These are phyloP conservation scores for Temnothorax rugatulus DNA, from an alignment of 2,888 invertebrate genomes.

Conservation along the genomic window DNA sequence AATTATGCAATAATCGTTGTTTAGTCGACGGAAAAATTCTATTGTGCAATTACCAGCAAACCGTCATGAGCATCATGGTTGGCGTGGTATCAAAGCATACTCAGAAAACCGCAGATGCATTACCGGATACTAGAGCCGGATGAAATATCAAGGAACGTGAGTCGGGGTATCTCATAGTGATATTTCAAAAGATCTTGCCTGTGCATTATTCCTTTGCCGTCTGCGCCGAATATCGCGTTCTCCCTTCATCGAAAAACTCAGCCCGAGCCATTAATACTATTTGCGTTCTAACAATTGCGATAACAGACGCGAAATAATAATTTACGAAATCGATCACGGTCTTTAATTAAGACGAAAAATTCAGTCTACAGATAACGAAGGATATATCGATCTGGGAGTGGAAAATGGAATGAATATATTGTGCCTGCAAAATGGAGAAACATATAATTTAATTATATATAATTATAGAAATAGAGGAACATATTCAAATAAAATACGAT, in stretches of 20 bases:
- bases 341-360: neutral
- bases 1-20: slow-evolving; percentile 1
- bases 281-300: neutral
- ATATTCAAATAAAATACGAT: slow-evolving; percentile 6
- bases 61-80: slow-evolving; percentile 1
- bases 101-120: slow-evolving; percentile 23
- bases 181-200: slow-evolving; percentile 49
- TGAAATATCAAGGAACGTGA: slow-evolving; percentile 41
- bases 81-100: slow-evolving; percentile 39
- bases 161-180: slow-evolving; percentile 29
- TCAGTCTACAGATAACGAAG: neutral
- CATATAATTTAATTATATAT: neutral
- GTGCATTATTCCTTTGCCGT: slow-evolving; percentile 40
- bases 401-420: neutral
- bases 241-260: neutral
- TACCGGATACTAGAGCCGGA: slow-evolving; percentile 12
- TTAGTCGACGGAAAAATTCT: neutral
- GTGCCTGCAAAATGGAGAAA: neutral
- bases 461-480: neutral
- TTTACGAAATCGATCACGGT: neutral
- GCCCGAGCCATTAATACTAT: neutral
- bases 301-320: neutral
- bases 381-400: neutral
- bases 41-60: slow-evolving; percentile 20
- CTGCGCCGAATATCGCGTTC: neutral